phyloP scores from a whole-genome alignment of 2,113 vertebrate genomes.

The Ahaetulla prasina region DNA sequence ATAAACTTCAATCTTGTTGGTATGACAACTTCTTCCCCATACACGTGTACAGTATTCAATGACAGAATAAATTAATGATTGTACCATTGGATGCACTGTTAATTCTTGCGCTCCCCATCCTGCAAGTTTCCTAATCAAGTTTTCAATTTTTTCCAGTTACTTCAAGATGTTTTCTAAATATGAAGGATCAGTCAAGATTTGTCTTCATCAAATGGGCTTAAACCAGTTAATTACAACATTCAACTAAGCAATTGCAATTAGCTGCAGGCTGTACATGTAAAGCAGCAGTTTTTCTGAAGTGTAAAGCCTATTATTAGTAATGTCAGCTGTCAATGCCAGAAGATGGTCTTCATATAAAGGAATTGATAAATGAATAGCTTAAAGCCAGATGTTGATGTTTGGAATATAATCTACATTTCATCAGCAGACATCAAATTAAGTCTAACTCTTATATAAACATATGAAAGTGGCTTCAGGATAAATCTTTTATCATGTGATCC shows the following conservation, averaged over 20 bases:
- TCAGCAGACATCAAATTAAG: neutral
- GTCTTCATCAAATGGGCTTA: neutral
- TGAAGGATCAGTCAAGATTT: neutral
- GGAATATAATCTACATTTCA: neutral
- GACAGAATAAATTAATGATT: neutral
- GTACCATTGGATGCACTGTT: neutral
- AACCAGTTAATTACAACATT: neutral
- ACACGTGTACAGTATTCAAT: neutral
- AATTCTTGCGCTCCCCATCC: neutral
- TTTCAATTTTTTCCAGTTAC: neutral
- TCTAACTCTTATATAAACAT: neutral
- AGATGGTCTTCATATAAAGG: neutral
- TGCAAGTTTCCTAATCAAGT: neutral
- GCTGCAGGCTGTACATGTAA: neutral
- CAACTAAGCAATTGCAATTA: neutral
- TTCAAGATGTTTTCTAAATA: neutral
- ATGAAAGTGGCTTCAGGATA: neutral
- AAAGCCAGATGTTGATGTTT: neutral
- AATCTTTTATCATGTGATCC: neutral
- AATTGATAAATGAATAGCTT: neutral
- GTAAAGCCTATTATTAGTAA: neutral
- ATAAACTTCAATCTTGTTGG: neutral
- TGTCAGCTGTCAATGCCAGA: neutral
- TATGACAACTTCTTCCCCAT: neutral
- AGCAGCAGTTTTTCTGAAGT: neutral